Conservation (phyloP, 2,797 vertebrate genomes). For the Poeciliopsis infans region DNA sequence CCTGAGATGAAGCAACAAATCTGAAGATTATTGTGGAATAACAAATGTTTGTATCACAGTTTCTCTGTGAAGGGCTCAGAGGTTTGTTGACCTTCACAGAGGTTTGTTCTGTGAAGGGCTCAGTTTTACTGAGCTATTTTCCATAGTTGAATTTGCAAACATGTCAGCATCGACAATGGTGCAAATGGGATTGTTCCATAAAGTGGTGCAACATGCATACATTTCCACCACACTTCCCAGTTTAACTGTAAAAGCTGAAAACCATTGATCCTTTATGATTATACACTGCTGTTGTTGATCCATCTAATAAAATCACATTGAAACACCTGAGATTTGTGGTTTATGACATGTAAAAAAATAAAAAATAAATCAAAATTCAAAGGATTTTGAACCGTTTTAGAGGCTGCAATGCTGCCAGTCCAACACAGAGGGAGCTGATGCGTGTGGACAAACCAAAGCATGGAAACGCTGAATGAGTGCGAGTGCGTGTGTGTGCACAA, state of each 20-base stretch:
- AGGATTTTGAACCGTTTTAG: not conserved
- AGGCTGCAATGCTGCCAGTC: slow-evolving; percentile 44
- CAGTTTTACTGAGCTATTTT: not conserved
- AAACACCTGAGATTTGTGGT: not conserved
- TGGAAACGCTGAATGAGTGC: slow-evolving; percentile 71
- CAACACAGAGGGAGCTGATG: slow-evolving; percentile 73
- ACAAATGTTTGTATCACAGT: not conserved
- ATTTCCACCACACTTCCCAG: not conserved
- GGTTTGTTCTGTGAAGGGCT: not conserved
- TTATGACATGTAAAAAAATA: not conserved
- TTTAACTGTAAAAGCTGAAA: slow-evolving; percentile 1
- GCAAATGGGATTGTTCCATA: not conserved
- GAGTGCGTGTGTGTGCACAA: slow-evolving; percentile 37
- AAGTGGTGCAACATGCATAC: not conserved
- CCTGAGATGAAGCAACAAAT: not conserved
- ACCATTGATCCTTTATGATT: not conserved
- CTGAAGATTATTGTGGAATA: not conserved
- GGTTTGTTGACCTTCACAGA: too few relatives aligned
- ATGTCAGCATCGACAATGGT: not conserved
- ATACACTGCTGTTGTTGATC: not conserved
- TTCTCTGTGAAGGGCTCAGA: not conserved
- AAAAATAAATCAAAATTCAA: not conserved
- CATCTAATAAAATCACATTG: not conserved
- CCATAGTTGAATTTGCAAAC: not conserved
- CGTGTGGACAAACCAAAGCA: slow-evolving; percentile 38